Conservation (phyloP, 2,888 invertebrate species). For the Argyra leucocephala region DNA sequence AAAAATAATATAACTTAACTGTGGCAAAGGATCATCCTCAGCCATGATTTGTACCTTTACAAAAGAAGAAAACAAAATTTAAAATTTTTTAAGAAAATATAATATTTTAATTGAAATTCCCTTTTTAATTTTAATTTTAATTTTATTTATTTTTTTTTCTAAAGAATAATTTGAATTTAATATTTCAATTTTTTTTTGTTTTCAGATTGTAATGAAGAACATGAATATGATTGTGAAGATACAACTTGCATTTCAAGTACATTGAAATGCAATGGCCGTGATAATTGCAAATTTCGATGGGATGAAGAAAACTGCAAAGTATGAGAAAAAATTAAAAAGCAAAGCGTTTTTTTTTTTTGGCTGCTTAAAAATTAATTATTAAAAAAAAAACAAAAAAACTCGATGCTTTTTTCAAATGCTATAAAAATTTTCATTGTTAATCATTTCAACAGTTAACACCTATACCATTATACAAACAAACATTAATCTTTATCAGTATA, state of each 20-base stretch:
- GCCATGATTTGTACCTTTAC: too few relatives aligned
- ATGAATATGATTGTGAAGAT: constrained; percentile 78
- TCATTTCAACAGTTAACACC: too few relatives aligned
- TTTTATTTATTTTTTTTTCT: too few relatives aligned
- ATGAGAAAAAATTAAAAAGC: constrained; percentile 29
- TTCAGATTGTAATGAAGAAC: constrained; percentile 46
- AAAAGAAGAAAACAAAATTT: too few relatives aligned
- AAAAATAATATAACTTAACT: too few relatives aligned
- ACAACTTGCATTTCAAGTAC: constrained; percentile 66
- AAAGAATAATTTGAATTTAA: too few relatives aligned
- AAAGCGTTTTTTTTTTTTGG: background rate
- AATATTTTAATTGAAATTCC: too few relatives aligned
- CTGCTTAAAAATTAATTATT: background rate
- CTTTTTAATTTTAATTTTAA: too few relatives aligned
- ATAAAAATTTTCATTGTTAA: background rate
- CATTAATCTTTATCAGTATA: too few relatives aligned
- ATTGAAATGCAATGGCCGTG: constrained; percentile 61
- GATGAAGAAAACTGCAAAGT: constrained; percentile 58
- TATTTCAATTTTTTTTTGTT: background rate
- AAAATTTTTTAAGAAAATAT: too few relatives aligned
- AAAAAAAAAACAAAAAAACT: background rate
- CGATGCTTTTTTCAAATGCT: background rate
- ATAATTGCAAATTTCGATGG: constrained; percentile 73
- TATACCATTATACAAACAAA: too few relatives aligned
- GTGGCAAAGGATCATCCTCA: too few relatives aligned